Conservation (phyloP, 2,888 invertebrate species). For the Automeris io region DNA sequence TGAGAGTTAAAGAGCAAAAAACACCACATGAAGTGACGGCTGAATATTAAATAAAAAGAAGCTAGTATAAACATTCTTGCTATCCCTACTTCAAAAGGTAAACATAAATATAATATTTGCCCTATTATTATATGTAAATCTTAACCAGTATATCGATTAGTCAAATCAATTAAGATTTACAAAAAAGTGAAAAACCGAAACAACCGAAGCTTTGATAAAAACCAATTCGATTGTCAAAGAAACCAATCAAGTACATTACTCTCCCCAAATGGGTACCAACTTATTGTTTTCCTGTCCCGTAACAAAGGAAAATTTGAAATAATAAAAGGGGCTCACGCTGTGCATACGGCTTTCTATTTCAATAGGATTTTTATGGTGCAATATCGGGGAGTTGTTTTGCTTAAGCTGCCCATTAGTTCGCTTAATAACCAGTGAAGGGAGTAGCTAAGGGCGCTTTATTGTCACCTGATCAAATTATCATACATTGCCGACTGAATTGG, state of each 20-base stretch:
- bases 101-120: too few species aligned
- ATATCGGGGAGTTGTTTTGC: conserved; percentile 53
- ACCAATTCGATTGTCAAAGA: conserved; percentile 2
- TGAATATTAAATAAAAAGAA: too few species aligned
- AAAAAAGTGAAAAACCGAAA: background rate
- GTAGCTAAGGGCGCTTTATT: conserved; percentile 24
- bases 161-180: too few species aligned
- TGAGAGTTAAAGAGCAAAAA: too few species aligned
- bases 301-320: conserved; percentile 57
- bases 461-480: conserved; percentile 62
- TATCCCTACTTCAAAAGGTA: too few species aligned
- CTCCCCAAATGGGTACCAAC: background rate
- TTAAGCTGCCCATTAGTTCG: conserved; percentile 57
- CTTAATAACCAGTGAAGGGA: conserved; percentile 51
- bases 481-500: conserved; percentile 54
- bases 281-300: conserved; percentile 12
- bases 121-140: too few species aligned
- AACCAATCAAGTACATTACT: conserved; percentile 3
- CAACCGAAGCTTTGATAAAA: background rate
- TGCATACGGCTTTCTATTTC: conserved; percentile 42
- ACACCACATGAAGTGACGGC: too few species aligned
- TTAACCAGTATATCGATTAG: too few species aligned
- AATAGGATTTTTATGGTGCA: conserved; percentile 56
- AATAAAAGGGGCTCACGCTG: conserved; percentile 47
- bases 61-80: too few species aligned